Evolutionary conservation across 2,888 invertebrate genomes (phyloP), one percentile per base, ranked within the genome.

Genomic region (Lucinisca nassula): DNA sequence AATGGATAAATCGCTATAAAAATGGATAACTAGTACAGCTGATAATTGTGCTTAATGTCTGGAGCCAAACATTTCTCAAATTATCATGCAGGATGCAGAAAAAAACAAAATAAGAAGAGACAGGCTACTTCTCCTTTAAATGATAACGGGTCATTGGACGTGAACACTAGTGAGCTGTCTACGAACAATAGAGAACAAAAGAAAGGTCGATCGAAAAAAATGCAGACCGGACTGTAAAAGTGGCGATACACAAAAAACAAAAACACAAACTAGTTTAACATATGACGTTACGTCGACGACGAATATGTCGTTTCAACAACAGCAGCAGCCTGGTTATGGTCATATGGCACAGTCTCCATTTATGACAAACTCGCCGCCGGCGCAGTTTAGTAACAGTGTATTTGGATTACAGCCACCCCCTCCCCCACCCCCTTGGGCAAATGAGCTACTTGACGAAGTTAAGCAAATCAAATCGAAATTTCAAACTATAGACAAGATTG

Each of bases 351-450:
- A 45, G 45, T 17, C 45, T 45, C 17, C 45, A 8, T 45, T 12
- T 45, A 45, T 45, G 8, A 8, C 45, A 8, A 45, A 45, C 45
- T 45, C 45, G 45, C 17, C 45, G 8, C 45, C 45, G 17, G 17
- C 45, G 17, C 45, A 45, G 45, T 45, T 12, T 17, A 45, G 45
- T 45, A 17, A 8, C 17, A 8, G 10, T 12, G 45, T 17, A 12
- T 45, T 45, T 17, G 45, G 45, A 45, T 17, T 17, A 8, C 45
- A 45, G 17, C 6, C 27, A 40, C 75, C 37, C 24, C 14, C 61
- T 10, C 61, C n/a, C 35, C 75, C 58, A 1, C 67, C 75, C 17
- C 51, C 82, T 51, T 83, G 82, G 82, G 82, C 82, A 24, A 70
- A 40, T 12, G 58, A 51, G 21, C 21, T 83, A 14, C 35, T 83